Evolutionary conservation across 2,113 vertebrate genomes (phyloP).

Genomic region (Engystomops pustulosus): DNA sequence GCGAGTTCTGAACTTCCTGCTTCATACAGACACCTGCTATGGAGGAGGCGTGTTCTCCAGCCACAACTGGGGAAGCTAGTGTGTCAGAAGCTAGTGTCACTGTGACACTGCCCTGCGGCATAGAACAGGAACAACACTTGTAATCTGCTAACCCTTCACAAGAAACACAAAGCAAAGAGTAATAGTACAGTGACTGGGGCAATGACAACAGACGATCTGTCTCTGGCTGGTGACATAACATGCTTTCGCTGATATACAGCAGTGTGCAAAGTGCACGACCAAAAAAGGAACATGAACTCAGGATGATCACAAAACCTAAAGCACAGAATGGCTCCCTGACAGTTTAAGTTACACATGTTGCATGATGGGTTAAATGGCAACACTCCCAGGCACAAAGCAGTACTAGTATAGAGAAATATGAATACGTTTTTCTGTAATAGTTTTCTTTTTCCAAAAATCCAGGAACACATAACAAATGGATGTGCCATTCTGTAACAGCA

Average conservation of each 20-base stretch:
- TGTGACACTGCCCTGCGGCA: conserved; percentile 20
- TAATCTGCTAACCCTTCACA: conserved; percentile 35
- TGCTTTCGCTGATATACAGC: not conserved
- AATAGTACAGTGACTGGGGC: not conserved
- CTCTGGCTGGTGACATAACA: no score
- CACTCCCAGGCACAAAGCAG: no score
- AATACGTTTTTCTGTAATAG: no score
- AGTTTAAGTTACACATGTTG: no score
- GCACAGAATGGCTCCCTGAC: no score
- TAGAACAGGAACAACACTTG: conserved; percentile 19
- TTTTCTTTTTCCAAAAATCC: no score
- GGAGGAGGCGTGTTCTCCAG: conserved; percentile 50
- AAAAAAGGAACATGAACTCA: not conserved
- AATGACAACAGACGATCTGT: no score
- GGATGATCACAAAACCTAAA: not conserved
- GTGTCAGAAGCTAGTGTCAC: conserved; percentile 27
- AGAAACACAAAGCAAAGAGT: not conserved
- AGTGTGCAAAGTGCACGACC: not conserved
- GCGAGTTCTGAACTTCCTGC: conserved; percentile 66
- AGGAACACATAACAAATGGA: no score
- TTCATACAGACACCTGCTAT: conserved; percentile 69
- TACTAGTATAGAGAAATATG: no score
- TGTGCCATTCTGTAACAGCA: no score
- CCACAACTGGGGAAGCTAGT: conserved; percentile 49
- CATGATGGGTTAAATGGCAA: no score